Evolutionary conservation across 2,797 vertebrate species (phyloP).

Genomic region (Staurois parvus): DNA sequence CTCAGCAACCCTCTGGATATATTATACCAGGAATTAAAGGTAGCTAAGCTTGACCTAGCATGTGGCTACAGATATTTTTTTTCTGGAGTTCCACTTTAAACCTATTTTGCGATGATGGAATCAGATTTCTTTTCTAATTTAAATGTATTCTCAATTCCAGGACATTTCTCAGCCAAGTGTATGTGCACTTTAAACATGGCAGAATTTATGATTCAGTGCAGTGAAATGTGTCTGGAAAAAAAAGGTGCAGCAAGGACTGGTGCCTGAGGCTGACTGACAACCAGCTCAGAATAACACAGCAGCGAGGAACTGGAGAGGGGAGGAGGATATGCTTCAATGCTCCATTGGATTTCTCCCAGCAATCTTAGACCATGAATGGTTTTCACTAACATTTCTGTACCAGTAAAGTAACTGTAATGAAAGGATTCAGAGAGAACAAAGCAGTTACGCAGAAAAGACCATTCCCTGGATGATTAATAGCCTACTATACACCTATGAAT

Average conservation of each 20-base stretch:
- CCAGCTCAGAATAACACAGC: constrained; percentile 26
- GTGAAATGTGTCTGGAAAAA: constrained; percentile 38
- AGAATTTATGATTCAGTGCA: neutral
- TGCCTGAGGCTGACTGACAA: constrained; percentile 27
- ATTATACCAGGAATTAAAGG: too few species aligned
- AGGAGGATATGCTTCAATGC: neutral
- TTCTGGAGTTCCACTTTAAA: neutral
- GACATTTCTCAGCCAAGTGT: neutral
- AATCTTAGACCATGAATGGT: neutral
- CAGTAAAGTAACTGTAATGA: neutral
- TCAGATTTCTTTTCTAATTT: neutral
- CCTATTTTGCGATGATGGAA: neutral
- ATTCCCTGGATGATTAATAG: constrained; percentile 1
- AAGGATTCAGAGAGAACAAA: neutral
- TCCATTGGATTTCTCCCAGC: neutral
- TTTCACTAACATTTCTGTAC: neutral
- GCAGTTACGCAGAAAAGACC: neutral
- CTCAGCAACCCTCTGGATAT: too few species aligned
- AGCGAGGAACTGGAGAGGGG: neutral
- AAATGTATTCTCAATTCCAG: neutral
- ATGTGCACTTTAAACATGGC: neutral
- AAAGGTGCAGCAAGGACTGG: constrained; percentile 21
- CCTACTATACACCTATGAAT: neutral
- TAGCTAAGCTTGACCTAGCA: too few species aligned
- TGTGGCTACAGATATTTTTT: too few species aligned